Evolutionary conservation across 1,140 invertebrate species (phyloP).

Genomic region (Microvelia longipes): DNA sequence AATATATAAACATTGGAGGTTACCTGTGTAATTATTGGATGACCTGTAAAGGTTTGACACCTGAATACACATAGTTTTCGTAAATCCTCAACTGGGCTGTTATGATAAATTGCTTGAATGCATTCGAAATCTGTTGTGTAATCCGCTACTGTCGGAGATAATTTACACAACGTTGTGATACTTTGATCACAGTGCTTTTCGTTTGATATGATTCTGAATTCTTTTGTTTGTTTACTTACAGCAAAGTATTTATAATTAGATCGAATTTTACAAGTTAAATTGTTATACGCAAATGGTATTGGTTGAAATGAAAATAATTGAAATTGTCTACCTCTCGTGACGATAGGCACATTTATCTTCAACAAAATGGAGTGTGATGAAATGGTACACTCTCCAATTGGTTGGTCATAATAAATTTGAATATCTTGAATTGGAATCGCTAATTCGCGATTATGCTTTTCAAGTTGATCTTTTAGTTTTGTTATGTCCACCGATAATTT

Average conservation of each 20-base stretch:
- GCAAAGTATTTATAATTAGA: neutral
- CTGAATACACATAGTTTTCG: too few relatives aligned
- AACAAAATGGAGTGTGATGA: neutral
- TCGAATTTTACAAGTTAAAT: neutral
- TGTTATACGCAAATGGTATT: neutral
- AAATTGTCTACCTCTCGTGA: neutral
- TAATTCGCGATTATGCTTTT: neutral
- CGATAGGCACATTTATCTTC: neutral
- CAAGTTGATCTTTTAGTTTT: neutral
- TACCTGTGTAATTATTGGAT: too few relatives aligned
- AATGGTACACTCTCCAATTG: neutral
- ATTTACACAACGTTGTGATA: neutral
- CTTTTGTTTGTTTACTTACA: neutral
- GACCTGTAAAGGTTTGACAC: too few relatives aligned
- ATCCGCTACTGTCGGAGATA: neutral
- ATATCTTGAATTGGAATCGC: neutral
- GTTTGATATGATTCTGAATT: neutral
- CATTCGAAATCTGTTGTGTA: neutral
- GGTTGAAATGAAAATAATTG: neutral
- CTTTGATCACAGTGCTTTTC: neutral
- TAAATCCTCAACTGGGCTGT: too few relatives aligned
- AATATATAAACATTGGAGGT: too few relatives aligned
- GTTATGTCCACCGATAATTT: neutral
- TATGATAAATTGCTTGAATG: neutral
- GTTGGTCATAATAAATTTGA: neutral